Evolutionary conservation across 2,797 vertebrate species (phyloP), one percentile per base, ranked within the genome.

Genomic region (Sternotherus odoratus): DNA sequence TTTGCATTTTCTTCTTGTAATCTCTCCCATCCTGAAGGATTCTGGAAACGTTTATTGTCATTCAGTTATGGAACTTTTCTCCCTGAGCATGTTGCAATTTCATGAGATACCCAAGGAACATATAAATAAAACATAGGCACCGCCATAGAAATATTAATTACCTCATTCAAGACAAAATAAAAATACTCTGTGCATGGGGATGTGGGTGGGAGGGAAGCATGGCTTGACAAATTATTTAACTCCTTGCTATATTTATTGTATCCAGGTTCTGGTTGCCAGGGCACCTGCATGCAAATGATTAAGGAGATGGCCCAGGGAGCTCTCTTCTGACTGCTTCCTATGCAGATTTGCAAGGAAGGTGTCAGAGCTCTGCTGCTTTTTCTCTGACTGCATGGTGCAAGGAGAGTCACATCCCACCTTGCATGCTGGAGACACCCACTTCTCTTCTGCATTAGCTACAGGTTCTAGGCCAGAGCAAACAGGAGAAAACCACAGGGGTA

Each of bases 1-100:
- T 91, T 77, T 93, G 83, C 33, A 28, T 88, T 95, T 96, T 93
- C 83, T 84, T 72, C 54, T 91, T 81, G 88, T 94, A 95, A 96
- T 95, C 87, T 88, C 83, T 85, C 36, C 72, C 33, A 15, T 92
- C 80, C 94, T 94, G 72, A 26, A 95, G 89, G 90, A 92, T 95
- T 96, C 93, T 54, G 90, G 43, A 74, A 94, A 72, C 2, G 0
- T 92, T 96, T 91, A 77, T 57, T 83, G 77, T 85, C 77, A 82
- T 88, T 95, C 66, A 84, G 78, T 94, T 95, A 95, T 87, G 92
- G 94, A 96, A 94, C 90, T 93, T 81, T 94, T 91, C 95, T 95
- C 91, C 95, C 81, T 69, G 90, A 93, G 95, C 89, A 77, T 8
- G 82, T 91, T 86, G 94, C 63, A 94, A 92, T 95, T 96, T 93